Conservation (phyloP, 1,140 invertebrate genomes). For the Campoletis sonorensis region DNA sequence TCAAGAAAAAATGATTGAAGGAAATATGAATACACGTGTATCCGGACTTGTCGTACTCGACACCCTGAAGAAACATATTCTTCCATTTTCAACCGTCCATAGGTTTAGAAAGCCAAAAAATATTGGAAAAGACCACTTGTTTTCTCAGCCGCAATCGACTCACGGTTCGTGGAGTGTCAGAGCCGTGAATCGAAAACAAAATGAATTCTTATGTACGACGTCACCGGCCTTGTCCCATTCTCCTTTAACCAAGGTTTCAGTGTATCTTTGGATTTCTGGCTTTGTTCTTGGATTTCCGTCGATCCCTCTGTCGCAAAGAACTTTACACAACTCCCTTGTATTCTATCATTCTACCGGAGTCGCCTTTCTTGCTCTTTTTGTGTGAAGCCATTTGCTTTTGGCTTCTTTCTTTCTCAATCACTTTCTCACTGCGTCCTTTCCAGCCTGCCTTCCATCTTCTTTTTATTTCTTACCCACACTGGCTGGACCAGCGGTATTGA, state of each 20-base stretch:
- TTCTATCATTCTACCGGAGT: neutral
- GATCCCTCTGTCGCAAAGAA: neutral
- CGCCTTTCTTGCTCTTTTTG: neutral
- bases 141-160: neutral
- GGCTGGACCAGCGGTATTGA: neutral
- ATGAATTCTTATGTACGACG: neutral
- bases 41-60: neutral
- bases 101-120: neutral
- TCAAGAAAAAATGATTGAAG: too few species aligned
- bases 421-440: slow-evolving; percentile 8
- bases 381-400: slow-evolving; percentile 31
- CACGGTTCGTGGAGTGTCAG: neutral
- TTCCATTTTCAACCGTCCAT: neutral
- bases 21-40: neutral
- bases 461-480: neutral
- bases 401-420: slow-evolving; percentile 28
- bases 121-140: neutral
- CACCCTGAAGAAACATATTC: neutral
- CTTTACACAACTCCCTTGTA: neutral
- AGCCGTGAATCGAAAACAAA: slow-evolving; percentile 6
- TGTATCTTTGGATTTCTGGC: neutral
- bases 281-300: slow-evolving; percentile 8
- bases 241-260: neutral
- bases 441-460: neutral
- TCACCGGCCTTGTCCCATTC: neutral